phyloP scores from a whole-genome alignment of 2,797 vertebrate genomes.

The Triplophysa bombifrons region DNA sequence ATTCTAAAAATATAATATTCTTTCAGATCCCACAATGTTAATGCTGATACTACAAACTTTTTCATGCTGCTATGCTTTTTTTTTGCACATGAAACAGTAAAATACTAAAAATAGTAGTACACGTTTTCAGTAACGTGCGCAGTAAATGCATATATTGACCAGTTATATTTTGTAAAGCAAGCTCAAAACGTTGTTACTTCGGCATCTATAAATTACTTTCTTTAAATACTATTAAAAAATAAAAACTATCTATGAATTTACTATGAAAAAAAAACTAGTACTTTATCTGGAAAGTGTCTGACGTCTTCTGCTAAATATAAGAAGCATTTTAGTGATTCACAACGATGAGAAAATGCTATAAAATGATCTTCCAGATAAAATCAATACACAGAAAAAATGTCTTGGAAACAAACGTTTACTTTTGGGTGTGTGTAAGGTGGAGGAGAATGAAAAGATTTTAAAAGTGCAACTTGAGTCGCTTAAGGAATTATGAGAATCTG shows the following conservation, averaged over 20 bases:
- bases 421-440: neutral
- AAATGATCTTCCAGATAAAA: neutral
- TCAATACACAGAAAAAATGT: neutral
- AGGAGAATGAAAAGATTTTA: neutral
- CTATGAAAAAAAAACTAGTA: neutral
- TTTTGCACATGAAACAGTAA: neutral
- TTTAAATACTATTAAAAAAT: neutral
- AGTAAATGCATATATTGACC: neutral
- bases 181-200: neutral
- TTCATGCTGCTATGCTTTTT: neutral
- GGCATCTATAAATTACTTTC: neutral
- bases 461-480: neutral
- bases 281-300: neutral
- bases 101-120: neutral
- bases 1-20: neutral
- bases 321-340: neutral
- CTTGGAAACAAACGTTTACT: neutral
- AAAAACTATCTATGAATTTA: neutral
- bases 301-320: neutral
- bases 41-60: neutral
- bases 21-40: neutral
- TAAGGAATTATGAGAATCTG: neutral
- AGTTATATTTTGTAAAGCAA: slow-evolving; percentile 7
- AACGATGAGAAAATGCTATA: neutral
- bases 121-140: neutral